These are phyloP conservation scores for Netta rufina DNA, from an alignment of 2,797 vertebrate genomes.

Conservation along the genomic window DNA sequence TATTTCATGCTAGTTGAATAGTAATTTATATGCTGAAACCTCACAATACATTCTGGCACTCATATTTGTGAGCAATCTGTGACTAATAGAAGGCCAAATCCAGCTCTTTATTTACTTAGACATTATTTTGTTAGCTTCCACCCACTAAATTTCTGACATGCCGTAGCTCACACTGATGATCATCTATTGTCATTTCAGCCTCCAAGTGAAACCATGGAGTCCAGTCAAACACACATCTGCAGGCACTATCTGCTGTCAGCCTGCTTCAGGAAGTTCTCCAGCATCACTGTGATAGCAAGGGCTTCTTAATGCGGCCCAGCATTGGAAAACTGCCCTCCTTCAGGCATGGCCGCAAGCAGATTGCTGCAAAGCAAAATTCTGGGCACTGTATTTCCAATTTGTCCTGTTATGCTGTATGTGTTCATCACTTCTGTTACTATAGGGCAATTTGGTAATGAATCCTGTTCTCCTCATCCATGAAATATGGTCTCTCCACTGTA, in stretches of 20 bases:
- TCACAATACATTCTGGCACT: conserved; percentile 44
- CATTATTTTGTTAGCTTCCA: conserved; percentile 17
- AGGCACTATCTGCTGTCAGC: neutral
- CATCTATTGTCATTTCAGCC: neutral
- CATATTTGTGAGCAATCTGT: conserved; percentile 37
- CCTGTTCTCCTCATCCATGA: neutral
- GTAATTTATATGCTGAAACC: conserved; percentile 41
- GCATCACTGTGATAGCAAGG: neutral
- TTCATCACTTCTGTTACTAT: neutral
- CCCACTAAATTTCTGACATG: neutral
- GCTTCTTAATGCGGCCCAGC: neutral
- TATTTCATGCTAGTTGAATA: conserved; percentile 36
- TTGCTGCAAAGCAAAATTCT: neutral
- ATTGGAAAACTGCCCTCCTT: neutral
- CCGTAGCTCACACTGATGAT: neutral
- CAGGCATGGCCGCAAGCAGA: neutral
- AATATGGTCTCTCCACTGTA: neutral
- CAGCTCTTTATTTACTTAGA: conserved; percentile 13
- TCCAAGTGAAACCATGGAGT: neutral
- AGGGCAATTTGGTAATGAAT: neutral
- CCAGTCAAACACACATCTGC: neutral
- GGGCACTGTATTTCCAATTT: neutral
- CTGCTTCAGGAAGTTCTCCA: neutral
- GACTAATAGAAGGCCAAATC: conserved; percentile 39
- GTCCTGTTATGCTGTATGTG: neutral